phyloP scores from a whole-genome alignment of 2,113 vertebrate species.

The Marmota monax region DNA sequence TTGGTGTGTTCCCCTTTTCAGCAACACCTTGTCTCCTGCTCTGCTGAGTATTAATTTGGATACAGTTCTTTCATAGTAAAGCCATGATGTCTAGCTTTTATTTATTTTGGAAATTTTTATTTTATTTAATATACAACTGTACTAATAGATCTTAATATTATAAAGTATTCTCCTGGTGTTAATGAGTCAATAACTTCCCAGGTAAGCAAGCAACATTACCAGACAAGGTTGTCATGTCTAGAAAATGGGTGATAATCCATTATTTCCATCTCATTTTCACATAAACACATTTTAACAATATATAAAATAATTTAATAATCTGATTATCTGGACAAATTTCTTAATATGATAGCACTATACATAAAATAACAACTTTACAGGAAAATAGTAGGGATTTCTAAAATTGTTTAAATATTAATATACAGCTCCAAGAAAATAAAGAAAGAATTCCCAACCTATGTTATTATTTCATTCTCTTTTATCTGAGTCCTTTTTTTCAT shows the following conservation, averaged over 20 bases:
- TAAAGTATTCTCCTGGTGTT: background rate
- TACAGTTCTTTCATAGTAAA: background rate
- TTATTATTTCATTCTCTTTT: constrained; percentile 51
- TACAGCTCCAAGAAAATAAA: constrained; percentile 65
- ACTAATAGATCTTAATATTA: background rate
- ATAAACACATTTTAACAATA: background rate
- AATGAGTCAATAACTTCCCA: background rate
- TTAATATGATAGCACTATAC: constrained; percentile 18
- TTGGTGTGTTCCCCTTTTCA: background rate
- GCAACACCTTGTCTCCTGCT: background rate
- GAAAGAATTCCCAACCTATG: constrained; percentile 45
- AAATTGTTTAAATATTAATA: constrained; percentile 84
- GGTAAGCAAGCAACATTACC: background rate
- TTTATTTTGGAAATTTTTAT: background rate
- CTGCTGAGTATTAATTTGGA: background rate
- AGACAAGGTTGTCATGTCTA: background rate
- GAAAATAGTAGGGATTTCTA: constrained; percentile 73
- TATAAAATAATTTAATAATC: background rate
- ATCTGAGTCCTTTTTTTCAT: constrained; percentile 60
- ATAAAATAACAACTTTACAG: constrained; percentile 40
- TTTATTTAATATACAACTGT: background rate
- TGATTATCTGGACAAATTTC: constrained; percentile 51
- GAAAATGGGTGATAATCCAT: background rate
- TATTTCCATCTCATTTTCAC: background rate
- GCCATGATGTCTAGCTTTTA: background rate